phyloP scores from a whole-genome alignment of 2,888 invertebrate species.

The Rhaphigaster nebulosa region DNA sequence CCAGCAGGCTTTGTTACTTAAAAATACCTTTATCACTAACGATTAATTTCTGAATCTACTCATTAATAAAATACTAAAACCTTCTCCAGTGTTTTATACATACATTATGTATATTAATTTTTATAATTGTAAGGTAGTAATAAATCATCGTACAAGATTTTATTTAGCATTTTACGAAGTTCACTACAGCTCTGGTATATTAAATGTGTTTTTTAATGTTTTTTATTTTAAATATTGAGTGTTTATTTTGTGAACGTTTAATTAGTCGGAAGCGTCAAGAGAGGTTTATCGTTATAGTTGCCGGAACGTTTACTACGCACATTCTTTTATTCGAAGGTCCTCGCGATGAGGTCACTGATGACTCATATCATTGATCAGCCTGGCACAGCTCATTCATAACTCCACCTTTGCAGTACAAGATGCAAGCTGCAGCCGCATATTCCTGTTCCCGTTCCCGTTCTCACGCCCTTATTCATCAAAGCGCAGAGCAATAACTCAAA shows the following conservation, averaged over 20 bases:
- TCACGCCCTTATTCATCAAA: slow-evolving; percentile 9
- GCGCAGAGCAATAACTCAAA: background rate
- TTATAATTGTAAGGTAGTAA: no score
- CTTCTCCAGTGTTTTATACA: no score
- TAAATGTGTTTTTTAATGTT: no score
- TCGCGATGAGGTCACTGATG: background rate
- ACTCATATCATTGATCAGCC: background rate
- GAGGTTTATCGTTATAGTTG: background rate
- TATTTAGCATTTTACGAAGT: no score
- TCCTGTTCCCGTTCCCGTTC: background rate
- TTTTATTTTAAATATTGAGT: no score
- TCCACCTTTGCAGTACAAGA: background rate
- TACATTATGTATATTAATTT: no score
- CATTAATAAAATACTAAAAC: no score
- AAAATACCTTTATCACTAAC: no score
- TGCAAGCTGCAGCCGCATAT: background rate
- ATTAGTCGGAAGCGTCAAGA: background rate
- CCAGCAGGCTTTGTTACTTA: no score
- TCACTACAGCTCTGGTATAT: no score
- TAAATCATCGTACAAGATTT: no score
- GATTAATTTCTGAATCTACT: no score
- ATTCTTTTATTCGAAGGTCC: background rate
- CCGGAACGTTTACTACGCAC: background rate
- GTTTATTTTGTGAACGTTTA: background rate
- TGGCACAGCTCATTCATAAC: background rate